Conservation (phyloP, 2,113 vertebrate genomes). For the Merops nubicus region DNA sequence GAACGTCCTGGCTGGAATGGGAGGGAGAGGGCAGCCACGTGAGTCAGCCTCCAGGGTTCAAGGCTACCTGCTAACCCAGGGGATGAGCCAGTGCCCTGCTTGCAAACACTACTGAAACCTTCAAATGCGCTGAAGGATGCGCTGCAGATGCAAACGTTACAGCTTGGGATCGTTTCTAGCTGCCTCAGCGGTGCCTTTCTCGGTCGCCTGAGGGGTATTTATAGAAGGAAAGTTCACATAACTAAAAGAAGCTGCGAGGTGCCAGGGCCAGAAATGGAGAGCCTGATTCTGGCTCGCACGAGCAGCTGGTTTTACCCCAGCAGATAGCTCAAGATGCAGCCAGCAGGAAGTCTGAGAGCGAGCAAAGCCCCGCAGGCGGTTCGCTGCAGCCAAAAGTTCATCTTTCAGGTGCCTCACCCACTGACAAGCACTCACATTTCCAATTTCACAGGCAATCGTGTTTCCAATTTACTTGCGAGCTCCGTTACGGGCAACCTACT, state of each 20-base stretch:
- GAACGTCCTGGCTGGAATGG: not conserved
- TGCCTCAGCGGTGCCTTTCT: not conserved
- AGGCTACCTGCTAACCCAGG: not conserved
- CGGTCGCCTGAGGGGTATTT: not conserved
- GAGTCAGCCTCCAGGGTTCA: rapidly evolving
- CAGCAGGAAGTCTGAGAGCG: not conserved
- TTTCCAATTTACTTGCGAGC: not conserved
- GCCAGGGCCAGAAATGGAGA: not conserved
- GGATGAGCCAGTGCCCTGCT: not conserved
- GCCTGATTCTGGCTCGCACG: not conserved
- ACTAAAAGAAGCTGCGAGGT: not conserved
- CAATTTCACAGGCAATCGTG: not conserved
- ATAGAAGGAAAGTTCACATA: not conserved
- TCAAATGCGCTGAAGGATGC: rapidly evolving
- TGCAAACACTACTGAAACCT: not conserved
- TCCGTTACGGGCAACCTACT: not conserved
- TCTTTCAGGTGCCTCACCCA: not conserved
- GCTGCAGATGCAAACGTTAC: not conserved
- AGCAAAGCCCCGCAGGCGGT: not conserved
- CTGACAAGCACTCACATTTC: not conserved
- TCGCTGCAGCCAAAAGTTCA: not conserved
- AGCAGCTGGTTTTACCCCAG: not conserved
- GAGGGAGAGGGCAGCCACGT: rapidly evolving
- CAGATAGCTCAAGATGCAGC: not conserved
- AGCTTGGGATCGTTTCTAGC: not conserved